A percentile compares a stretch with the other conserved stretches of the same genome.
Evolutionary conservation across 2,797 vertebrate genomes (phyloP).

Genomic region (Helostoma temminkii): DNA sequence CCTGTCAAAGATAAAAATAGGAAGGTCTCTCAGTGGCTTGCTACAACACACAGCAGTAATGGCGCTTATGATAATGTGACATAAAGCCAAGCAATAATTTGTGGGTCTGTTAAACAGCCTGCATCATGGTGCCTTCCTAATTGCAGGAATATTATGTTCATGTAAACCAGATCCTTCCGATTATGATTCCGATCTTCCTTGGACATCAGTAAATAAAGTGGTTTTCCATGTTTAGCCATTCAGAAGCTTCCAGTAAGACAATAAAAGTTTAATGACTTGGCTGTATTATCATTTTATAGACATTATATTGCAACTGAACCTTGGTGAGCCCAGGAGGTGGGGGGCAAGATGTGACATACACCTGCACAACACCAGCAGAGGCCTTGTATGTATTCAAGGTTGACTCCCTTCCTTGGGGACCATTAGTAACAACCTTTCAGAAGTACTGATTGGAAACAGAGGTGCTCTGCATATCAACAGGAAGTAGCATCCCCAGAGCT

Average conservation of each 20-base stretch:
- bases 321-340: slow-evolving; percentile 52
- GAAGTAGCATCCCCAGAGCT: slow-evolving; percentile 70
- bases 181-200: slow-evolving; percentile 26
- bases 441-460: slow-evolving; percentile 84
- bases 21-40: neutral
- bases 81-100: slow-evolving; percentile 13
- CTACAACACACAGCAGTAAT: neutral
- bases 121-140: slow-evolving; percentile 26
- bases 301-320: slow-evolving; percentile 64
- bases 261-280: slow-evolving; percentile 56
- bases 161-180: slow-evolving; percentile 13
- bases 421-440: slow-evolving; percentile 86
- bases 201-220: slow-evolving; percentile 41
- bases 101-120: slow-evolving; percentile 12
- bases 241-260: slow-evolving; percentile 48
- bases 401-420: slow-evolving; percentile 79
- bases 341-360: slow-evolving; percentile 71
- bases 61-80: slow-evolving; percentile 4
- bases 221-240: slow-evolving; percentile 43
- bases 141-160: slow-evolving; percentile 8
- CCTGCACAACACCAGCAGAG: slow-evolving; percentile 48
- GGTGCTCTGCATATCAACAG: slow-evolving; percentile 85
- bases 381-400: slow-evolving; percentile 82
- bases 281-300: slow-evolving; percentile 75
- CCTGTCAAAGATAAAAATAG: slow-evolving; percentile 42